Evolutionary conservation across 1,140 invertebrate species (phyloP), one percentile per base, ranked within the genome.

Genomic region (Pogonognathellus flavescens): DNA sequence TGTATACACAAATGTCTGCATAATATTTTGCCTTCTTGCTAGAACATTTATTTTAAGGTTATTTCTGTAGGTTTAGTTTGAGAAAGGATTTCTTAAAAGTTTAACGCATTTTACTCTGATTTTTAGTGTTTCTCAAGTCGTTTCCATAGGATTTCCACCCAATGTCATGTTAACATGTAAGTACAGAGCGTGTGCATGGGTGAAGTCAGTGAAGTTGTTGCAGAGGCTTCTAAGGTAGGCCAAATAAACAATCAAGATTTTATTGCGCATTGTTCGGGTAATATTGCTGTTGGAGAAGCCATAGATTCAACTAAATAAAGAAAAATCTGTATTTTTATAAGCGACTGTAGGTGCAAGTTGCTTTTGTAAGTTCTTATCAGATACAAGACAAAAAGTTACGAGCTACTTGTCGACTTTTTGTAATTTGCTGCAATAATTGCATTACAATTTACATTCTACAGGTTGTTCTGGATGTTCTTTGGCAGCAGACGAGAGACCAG

Each of bases 401-500:
- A 76, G 70, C 41, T 49, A 76, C 70, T 76, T 76, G 70, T 76
- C 70, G 70, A 76, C 70, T 76, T 76, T 76, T 76, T 76, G 70
- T 76, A 76, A 76, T 76, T 76, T 76, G 25, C 70, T 16, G 41
- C 49, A 76, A 76, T 76, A 76, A 76, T 76, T 76, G 70, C 70
- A 76, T 76, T 76, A 76, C 70, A 76, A 76, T 76, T 31, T 76
- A 76, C 70, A 76, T 76, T 76, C 70, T 76, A 76, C 70, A 76
- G 41, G 70, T 76, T 76, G 31, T 76, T 76, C 31, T 76, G 25
- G 14, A 25, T 41, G 22, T 66, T 0, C 20, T 66, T 66, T 66
- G 31, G 2, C 31, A n/a, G 13, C 11, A 41, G 41, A 72, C 22
- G 10, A 76, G 9, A 49, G 70, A 49, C 4, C 62, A 25, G 62